Evolutionary conservation across 2,113 vertebrate genomes (phyloP), one percentile per base, ranked within the genome.

Genomic region (Platysternon megacephalum): DNA sequence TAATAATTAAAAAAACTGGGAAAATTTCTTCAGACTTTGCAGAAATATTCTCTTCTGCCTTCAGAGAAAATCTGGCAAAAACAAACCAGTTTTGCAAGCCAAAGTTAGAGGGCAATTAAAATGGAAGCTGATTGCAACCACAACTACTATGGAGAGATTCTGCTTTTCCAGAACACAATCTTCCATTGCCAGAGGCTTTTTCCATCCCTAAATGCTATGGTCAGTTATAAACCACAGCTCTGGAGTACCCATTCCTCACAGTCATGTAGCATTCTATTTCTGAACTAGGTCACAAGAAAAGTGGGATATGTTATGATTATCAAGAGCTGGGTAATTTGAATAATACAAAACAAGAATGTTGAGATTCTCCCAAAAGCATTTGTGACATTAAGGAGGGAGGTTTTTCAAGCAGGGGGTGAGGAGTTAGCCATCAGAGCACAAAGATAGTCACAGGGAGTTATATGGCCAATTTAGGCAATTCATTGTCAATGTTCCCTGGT

Each of bases 401-500:
- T 85, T 95, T 94, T 94, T 28, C 49, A 86, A 91, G 19, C 4
- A 28, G 28, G 13, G 89, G 44, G 17, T 84, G 55, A 94, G 35
- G 35, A 68, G 35, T 68, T 68, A 19, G 81, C 9, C 11, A 12
- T 22, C 72, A 52, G 49, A 84, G 35, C 46, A 65, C 21, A 53
- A 16, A 48, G 39, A 46, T 72, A 58, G 2, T 52, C 32, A 13
- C 13, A 53, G 21, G n/a, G 68, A 94, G 86, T 76, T 49, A 90
- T 88, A 74, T 0, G 82, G 68, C 11, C 46, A 53, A 86, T 82
- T 85, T 39, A 68, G 76, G 28, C 68, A 88, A 84, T n/a, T 79
- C 49, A n/a, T 93, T 93, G 48, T 84, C 93, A 91, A 93, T 51
- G 76, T 44, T 86, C 28, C 78, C 93, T 87, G 87, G 91, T 93